Percentiles rank a stretch among this genome's conserved stretches.
phyloP scores from a whole-genome alignment of 2,888 invertebrate species.

The Pseudolycoriella hygida region DNA sequence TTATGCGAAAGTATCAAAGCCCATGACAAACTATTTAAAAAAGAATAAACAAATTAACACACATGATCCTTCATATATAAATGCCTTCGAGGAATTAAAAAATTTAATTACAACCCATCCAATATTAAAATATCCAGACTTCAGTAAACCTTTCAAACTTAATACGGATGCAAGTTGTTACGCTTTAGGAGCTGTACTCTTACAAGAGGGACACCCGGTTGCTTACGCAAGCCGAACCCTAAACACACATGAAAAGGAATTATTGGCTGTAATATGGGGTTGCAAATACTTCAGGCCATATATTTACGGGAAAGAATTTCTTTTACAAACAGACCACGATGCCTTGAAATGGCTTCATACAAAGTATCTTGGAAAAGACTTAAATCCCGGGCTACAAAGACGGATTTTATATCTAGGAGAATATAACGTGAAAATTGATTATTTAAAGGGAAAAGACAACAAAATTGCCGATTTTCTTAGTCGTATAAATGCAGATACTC shows the following conservation, averaged over 20 bases:
- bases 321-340: no score
- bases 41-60: constrained; percentile 5
- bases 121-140: constrained; percentile 21
- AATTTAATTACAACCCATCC: constrained; percentile 13
- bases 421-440: no score
- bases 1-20: constrained; percentile 11
- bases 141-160: constrained; percentile 16
- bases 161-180: constrained; percentile 18
- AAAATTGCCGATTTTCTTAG: no score
- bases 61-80: background rate
- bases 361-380: no score
- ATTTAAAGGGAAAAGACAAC: no score
- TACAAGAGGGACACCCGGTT: constrained; percentile 16
- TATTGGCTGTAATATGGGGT: constrained; percentile 20
- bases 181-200: constrained; percentile 17
- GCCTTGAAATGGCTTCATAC: no score
- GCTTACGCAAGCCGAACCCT: constrained; percentile 18
- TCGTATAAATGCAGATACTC: no score
- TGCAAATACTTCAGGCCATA: constrained; percentile 21
- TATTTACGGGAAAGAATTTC: constrained; percentile 20
- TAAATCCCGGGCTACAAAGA: no score
- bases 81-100: constrained; percentile 9
- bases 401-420: no score
- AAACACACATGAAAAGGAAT: constrained; percentile 18
- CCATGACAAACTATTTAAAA: constrained; percentile 10